These are phyloP conservation scores for Brachionus plicatilis DNA, from an alignment of 1,140 invertebrate genomes.

Conservation along the genomic window DNA sequence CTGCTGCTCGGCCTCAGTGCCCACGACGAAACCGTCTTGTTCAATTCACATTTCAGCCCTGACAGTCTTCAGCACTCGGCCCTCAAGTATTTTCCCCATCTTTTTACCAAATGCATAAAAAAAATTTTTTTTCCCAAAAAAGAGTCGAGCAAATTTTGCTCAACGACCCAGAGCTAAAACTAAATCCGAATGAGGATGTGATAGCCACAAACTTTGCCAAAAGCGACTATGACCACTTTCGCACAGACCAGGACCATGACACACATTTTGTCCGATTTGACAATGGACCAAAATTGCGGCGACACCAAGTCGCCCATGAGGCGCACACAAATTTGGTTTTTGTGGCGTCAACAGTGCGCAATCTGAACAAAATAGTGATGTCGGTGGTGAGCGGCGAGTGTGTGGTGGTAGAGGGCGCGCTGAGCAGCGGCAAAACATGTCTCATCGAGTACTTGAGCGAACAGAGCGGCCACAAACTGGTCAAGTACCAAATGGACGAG, in stretches of 20 bases:
- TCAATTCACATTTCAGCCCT: not conserved
- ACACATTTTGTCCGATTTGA: not conserved
- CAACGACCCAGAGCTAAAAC: not conserved
- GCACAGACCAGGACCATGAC: not conserved
- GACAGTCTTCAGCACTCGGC: not conserved
- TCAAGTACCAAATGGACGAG: conserved; percentile 88
- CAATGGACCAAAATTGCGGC: not conserved
- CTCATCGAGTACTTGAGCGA: conserved; percentile 78
- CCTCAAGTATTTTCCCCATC: not conserved
- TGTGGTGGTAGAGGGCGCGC: conserved; percentile 77
- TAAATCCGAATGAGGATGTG: not conserved
- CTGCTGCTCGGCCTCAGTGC: not conserved
- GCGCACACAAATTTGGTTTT: not conserved
- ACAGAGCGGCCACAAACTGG: conserved; percentile 65
- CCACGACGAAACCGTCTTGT: not conserved
- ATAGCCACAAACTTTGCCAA: not conserved
- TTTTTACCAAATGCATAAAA: not conserved
- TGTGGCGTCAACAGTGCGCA: not conserved
- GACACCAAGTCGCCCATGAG: not conserved
- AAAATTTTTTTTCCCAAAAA: not conserved
- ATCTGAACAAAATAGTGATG: conserved; percentile 30
- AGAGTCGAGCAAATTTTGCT: conserved; percentile 19
- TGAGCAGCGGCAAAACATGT: conserved; percentile 89
- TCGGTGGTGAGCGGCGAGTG: conserved; percentile 60
- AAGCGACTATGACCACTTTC: not conserved